Percentiles rank a stretch among this genome's conserved stretches.
phyloP scores from a whole-genome alignment of 37 sponge, comb jelly and placozoan genomes.

The Crambe crambe region DNA sequence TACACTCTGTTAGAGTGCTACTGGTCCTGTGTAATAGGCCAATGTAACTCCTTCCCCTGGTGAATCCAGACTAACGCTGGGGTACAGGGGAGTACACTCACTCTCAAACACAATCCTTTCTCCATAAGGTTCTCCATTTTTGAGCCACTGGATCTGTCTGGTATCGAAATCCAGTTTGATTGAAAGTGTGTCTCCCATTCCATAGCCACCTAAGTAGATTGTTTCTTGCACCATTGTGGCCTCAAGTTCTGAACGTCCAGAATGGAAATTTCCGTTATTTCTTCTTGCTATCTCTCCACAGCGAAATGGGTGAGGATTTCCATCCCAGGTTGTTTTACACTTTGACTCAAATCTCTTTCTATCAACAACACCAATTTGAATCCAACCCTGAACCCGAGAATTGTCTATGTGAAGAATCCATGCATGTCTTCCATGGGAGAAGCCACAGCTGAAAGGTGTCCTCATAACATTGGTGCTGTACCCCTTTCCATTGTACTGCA shows the following conservation, averaged over 20 bases:
- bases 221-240: conserved; percentile 64
- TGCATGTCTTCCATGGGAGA: conserved; percentile 70
- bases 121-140: conserved; percentile 83
- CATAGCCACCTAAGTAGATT: conserved; percentile 75
- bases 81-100: conserved; percentile 38
- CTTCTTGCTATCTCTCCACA: conserved; percentile 82
- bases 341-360: conserved; percentile 42
- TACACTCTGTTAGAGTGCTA: conserved; percentile 31
- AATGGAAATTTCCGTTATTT: conserved; percentile 88
- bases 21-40: conserved; percentile 65
- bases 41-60: conserved; percentile 87
- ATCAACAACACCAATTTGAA: conserved; percentile 89
- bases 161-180: conserved; percentile 75
- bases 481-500: conserved; percentile 71
- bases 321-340: conserved; percentile 81
- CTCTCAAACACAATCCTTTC: conserved; percentile 25
- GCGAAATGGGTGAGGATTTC: conserved; percentile 91
- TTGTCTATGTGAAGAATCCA: conserved; percentile 81
- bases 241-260: conserved; percentile 61
- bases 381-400: conserved; percentile 89
- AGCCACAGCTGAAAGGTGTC: conserved; percentile 71
- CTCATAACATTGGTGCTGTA: conserved; percentile 84
- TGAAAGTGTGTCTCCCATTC: conserved; percentile 75
- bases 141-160: conserved; percentile 74
- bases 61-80: conserved; percentile 86